Evolutionary conservation across 2,888 invertebrate genomes (phyloP).

Genomic region (Drosophila phalerata): DNA sequence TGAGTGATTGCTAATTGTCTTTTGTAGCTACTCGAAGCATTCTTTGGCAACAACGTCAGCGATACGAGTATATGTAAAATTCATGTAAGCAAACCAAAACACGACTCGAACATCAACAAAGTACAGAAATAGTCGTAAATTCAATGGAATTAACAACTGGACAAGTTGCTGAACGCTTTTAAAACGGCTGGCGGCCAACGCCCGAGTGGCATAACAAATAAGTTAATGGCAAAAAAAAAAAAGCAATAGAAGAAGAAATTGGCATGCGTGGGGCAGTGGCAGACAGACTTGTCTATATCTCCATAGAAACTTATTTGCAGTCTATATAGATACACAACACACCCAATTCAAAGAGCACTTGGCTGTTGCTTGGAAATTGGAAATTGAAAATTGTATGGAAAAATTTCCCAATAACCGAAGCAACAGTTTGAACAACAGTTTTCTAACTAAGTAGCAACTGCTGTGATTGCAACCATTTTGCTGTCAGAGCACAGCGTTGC

Average conservation of each 20-base stretch:
- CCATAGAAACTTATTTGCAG: not conserved
- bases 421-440: constrained; percentile 26
- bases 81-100: constrained; percentile 28
- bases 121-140: constrained; percentile 41
- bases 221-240: constrained; percentile 17
- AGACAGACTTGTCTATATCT: not conserved
- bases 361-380: constrained; percentile 5
- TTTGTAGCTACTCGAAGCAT: constrained; percentile 4
- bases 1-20: constrained; percentile 13
- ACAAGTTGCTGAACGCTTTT: constrained; percentile 64
- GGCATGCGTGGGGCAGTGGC: constrained; percentile 31
- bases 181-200: constrained; percentile 57
- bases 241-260: constrained; percentile 24
- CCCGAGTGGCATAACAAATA: constrained; percentile 46
- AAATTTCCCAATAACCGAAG: constrained; percentile 27
- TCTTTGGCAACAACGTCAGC: constrained; percentile 16
- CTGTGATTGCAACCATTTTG: constrained; percentile 75
- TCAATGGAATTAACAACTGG: constrained; percentile 56
- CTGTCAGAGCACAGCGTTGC: constrained; percentile 25
- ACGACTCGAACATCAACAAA: constrained; percentile 36
- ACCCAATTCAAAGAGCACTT: constrained; percentile 32
- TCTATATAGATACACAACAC: constrained; percentile 30
- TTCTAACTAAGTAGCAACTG: constrained; percentile 54
- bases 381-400: constrained; percentile 23
- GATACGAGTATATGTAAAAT: constrained; percentile 13